Evolutionary conservation across 1,140 invertebrate genomes (phyloP), one percentile per base, ranked within the genome.

Genomic region (Tetraneura akinire): DNA sequence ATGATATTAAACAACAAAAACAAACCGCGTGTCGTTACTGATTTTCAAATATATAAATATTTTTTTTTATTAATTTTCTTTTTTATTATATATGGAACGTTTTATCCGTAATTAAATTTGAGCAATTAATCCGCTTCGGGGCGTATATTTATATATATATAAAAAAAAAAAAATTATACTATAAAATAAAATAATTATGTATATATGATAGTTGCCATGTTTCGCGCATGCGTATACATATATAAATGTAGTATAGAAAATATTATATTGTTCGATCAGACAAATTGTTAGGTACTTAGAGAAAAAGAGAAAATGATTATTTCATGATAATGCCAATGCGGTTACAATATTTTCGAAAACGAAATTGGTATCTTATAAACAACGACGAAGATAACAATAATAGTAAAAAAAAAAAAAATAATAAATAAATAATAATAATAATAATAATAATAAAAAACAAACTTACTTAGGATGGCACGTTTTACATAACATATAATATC

Each of bases 391-490:
- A 47, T 14, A 47, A 47, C 13, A 47, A 14, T 37, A 68, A 57
- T 11, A 57, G 10, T 47, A 68, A 47, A 47, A 68, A 45, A 47
- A 29, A 37, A 45, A 68, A 47, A 13, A 73, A 73, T 26, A 18
- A 18, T 23, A 47, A 42, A 14, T 21, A 57, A 76, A 45, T 23
- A 42, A 42, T 60, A n/a, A n/a, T n/a, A 60, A 76, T 45, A 76
- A 60, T 45, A 57, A 45, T 53, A 51, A n/a, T 76, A 60, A 45
- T 45, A 55, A 78, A 45, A 55, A 76, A 76, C 51, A 10, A 55
- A 37, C 49, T 76, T 57, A 78, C 55, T 16, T 78, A 78, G 73
- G 73, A 76, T 62, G 74, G 55, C 74, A 62, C 74, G 55, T 47
- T 45, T 13, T 42, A 66, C 42, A 49, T 26, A 14, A 47, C 47